Conservation (phyloP, 2,797 vertebrate genomes). For the Micrastur ruficollis region DNA sequence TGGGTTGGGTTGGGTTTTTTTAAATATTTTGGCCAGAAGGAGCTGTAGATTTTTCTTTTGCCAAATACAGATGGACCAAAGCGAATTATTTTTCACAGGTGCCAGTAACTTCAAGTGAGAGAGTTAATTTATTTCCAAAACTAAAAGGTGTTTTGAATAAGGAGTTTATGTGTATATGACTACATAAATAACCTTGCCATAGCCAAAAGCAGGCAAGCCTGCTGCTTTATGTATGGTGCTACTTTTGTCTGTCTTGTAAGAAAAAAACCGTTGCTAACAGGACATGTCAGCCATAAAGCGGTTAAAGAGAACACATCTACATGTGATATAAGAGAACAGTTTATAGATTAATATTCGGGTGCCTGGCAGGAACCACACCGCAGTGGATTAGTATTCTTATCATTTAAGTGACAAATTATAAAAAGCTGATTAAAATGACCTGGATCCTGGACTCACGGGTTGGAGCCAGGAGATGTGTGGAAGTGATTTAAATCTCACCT, state of each 20-base stretch:
- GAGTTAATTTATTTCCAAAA: neutral
- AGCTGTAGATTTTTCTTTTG: neutral
- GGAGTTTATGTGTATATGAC: neutral
- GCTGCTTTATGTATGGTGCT: neutral
- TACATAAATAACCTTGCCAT: neutral
- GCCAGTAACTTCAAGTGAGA: neutral
- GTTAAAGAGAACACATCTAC: neutral
- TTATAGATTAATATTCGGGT: neutral
- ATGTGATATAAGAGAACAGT: neutral
- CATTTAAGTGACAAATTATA: neutral
- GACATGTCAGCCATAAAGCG: neutral
- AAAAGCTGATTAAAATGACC: constrained; percentile 32
- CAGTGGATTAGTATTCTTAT: neutral
- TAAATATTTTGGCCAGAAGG: neutral
- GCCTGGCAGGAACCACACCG: constrained; percentile 11
- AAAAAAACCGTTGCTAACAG: neutral
- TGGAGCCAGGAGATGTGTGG: neutral
- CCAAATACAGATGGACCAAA: neutral
- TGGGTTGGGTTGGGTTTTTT: neutral
- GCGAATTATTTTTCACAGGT: neutral
- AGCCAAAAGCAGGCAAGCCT: neutral
- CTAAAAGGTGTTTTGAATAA: neutral
- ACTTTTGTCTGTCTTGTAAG: neutral
- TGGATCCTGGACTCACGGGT: neutral
- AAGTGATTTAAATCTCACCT: constrained; percentile 20